Evolutionary conservation across 2,113 vertebrate genomes (phyloP).

Genomic region (Porphyrio hochstetteri): DNA sequence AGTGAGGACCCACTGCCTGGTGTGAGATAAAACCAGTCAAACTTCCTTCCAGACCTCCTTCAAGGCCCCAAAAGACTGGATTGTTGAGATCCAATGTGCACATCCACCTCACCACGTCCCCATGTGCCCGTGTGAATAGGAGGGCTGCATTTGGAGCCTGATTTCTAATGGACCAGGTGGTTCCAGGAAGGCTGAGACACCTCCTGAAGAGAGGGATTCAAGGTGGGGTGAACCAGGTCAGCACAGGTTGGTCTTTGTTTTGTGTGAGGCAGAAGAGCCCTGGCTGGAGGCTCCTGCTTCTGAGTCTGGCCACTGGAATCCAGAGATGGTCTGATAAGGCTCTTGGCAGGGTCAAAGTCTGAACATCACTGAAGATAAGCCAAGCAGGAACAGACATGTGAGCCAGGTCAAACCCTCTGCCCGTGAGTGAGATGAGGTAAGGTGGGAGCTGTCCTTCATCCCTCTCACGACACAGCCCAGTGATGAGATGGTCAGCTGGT

Average conservation of each 20-base stretch:
- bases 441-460: background rate
- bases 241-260: background rate
- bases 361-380: background rate
- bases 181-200: background rate
- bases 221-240: background rate
- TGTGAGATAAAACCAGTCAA: background rate
- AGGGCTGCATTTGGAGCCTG: background rate
- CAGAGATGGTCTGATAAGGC: background rate
- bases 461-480: fast-evolving
- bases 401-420: background rate
- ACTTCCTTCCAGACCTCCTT: background rate
- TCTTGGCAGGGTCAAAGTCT: background rate
- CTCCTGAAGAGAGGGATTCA: background rate
- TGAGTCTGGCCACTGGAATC: background rate
- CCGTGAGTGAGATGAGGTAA: fast-evolving
- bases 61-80: background rate
- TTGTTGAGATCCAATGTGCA: background rate
- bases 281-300: background rate
- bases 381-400: background rate
- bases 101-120: background rate
- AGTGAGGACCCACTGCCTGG: background rate
- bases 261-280: background rate
- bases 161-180: background rate
- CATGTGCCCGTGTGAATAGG: background rate
- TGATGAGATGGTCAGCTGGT: fast-evolving